Conservation (phyloP, 2,888 invertebrate genomes). For the Dyspetes luteomarginatus region DNA sequence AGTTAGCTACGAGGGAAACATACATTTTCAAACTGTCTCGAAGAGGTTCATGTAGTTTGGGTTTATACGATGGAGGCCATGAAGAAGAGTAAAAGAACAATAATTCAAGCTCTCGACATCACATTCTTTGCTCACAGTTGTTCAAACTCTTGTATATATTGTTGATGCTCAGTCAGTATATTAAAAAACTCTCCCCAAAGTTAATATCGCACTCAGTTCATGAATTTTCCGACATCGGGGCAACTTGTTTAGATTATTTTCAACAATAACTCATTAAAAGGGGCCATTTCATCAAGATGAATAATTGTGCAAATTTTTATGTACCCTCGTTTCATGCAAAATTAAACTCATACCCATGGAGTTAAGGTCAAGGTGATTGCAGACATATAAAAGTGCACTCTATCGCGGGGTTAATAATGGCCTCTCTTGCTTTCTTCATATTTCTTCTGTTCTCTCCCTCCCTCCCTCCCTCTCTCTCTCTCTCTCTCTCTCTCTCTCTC, state of each 20-base stretch:
- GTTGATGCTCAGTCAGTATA: constrained; percentile 8
- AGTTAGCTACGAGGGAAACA: constrained; percentile 63
- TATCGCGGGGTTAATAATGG: background rate
- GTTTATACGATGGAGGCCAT: constrained; percentile 34
- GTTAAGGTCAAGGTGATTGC: constrained; percentile 44
- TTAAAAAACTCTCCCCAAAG: background rate
- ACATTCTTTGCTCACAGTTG: constrained; percentile 53
- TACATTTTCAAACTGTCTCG: constrained; percentile 63
- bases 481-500: background rate
- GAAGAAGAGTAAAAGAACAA: constrained; percentile 58
- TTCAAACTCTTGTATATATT: constrained; percentile 38
- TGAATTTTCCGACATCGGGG: background rate
- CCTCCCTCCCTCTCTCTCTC: background rate
- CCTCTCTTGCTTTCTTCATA: background rate
- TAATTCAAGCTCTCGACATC: constrained; percentile 61
- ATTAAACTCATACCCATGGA: background rate
- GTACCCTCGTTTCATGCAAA: background rate
- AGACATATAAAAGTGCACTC: background rate
- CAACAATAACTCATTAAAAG: background rate
- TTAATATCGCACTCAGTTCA: background rate
- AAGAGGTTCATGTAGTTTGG: constrained; percentile 45
- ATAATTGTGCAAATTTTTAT: background rate
- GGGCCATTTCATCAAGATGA: background rate
- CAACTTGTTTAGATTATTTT: background rate
- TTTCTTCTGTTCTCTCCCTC: background rate